Conservation (phyloP, 2,113 vertebrate genomes). For the Cyanoliseus patagonus region DNA sequence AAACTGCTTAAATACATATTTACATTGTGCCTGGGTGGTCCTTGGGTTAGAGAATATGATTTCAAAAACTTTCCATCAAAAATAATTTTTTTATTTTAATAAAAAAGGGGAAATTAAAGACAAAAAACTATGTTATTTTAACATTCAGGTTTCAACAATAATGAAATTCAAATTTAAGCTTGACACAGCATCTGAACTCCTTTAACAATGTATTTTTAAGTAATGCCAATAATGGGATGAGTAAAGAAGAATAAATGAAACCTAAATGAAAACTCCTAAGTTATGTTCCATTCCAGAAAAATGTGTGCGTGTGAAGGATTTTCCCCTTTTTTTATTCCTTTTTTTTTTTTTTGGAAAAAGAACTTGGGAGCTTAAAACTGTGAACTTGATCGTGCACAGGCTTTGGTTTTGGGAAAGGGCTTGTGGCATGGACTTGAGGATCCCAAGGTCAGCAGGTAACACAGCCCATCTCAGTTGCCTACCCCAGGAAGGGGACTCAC, state of each 20-base stretch:
- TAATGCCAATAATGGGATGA: background rate
- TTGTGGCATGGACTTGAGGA: accelerated
- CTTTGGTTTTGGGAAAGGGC: background rate
- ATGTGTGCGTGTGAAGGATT: background rate
- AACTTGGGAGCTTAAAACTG: background rate
- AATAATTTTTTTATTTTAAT: constrained; percentile 28
- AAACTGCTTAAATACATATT: background rate
- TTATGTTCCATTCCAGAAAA: background rate
- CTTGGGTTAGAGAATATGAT: constrained; percentile 6
- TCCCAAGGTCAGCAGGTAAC: background rate
- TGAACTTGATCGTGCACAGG: background rate
- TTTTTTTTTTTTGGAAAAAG: background rate
- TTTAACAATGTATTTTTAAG: background rate
- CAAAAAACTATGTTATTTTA: constrained; percentile 13
- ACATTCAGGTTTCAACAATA: constrained; percentile 22
- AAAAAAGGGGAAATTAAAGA: constrained; percentile 60
- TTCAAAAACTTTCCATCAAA: constrained; percentile 28
- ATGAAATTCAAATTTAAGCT: constrained; percentile 20
- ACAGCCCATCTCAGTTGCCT: background rate
- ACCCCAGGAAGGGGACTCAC: background rate
- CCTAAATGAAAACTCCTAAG: background rate
- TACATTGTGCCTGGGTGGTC: background rate
- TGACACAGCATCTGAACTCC: background rate
- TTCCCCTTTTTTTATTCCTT: background rate
- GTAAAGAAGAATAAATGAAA: background rate